A percentile compares a stretch with the other conserved stretches of the same genome.
phyloP scores from a whole-genome alignment of 35 echinoderm and acorn worm genomes.

The Apostichopus parvimensis region DNA sequence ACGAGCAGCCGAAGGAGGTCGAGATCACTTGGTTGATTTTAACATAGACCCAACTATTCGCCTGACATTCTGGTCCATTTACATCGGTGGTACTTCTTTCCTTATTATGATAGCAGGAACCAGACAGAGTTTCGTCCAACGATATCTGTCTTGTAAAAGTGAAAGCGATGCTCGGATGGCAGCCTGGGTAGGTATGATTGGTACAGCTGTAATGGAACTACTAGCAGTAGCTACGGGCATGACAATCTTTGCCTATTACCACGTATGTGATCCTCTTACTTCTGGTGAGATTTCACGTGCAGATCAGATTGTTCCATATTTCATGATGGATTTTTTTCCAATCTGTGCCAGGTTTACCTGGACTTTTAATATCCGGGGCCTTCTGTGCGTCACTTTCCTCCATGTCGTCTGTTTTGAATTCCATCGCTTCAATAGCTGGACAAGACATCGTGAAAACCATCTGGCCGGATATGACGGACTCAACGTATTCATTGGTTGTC shows the following conservation, averaged over 20 bases:
- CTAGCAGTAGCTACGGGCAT: slow-evolving; percentile 29
- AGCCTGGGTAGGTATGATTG: slow-evolving; percentile 4
- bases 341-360: slow-evolving; percentile 14
- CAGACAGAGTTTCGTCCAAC: slow-evolving; percentile 8
- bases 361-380: slow-evolving; percentile 31
- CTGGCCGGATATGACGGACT: slow-evolving; percentile 27
- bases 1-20: slow-evolving; percentile 38
- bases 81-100: slow-evolving; percentile 21
- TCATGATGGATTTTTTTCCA: slow-evolving; percentile 30
- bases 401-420: slow-evolving; percentile 41
- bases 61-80: slow-evolving; percentile 11
- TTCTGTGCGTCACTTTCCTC: slow-evolving; percentile 47
- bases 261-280: slow-evolving; percentile 24
- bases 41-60: slow-evolving; percentile 19
- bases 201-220: slow-evolving; percentile 10
- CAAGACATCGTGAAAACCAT: slow-evolving; percentile 33
- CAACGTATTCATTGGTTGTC: background rate
- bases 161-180: slow-evolving; percentile 28
- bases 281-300: background rate
- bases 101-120: background rate
- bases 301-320: slow-evolving; percentile 41
- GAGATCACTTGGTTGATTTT: slow-evolving; percentile 28
- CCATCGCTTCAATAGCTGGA: slow-evolving; percentile 14
- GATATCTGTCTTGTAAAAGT: slow-evolving; percentile 17
- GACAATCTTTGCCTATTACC: slow-evolving; percentile 11